Evolutionary conservation across 2,888 invertebrate genomes (phyloP), one percentile per base, ranked within the genome.

Genomic region (Petrophora chlorosata): DNA sequence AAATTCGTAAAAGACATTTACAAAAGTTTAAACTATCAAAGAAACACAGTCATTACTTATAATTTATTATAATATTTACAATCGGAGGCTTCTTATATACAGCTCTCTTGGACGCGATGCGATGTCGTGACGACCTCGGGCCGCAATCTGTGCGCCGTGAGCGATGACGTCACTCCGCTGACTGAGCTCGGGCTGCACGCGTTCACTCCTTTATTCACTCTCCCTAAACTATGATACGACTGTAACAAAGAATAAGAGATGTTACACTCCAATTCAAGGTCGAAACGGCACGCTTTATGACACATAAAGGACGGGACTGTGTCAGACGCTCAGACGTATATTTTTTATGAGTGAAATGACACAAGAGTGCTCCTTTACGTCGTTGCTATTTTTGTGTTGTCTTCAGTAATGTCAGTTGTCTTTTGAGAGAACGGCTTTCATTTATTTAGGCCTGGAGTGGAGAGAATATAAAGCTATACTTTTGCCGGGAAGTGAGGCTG

Each of bases 91-190:
- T 2, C 82, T 94, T 95, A 96, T 94, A 96, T 96, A 94, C 96
- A 96, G 91, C 96, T 96, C 90, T 96, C 96, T 85, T 96, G 96
- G 88, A 96, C 96, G 75, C 95, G 93, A 91, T 96, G 96, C 59
- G 96, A 96, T 56, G 96, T 95, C 65, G 96, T 96, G 59, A 96
- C 95, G 64, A 96, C 95, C 85, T 96, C 96, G 58, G 96, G 96
- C 69, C 95, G 94, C 70, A 95, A 92, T 61, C 95, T 92, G 83
- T 95, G 95, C 72, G 95, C 95, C 54, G 95, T 95, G 49, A 95
- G 91, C 54, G 95, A 95, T 76, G 95, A 95, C 74, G 95, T 93
- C 70, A 95, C 95, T 8, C 90, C 90, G 0, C 79, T 76, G 0
- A 76, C 75, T 1, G 86, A 85, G 44, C 91, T 87, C 0, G 91